Evolutionary conservation across 2,113 vertebrate species (phyloP).

Genomic region (Spermophilus dauricus): DNA sequence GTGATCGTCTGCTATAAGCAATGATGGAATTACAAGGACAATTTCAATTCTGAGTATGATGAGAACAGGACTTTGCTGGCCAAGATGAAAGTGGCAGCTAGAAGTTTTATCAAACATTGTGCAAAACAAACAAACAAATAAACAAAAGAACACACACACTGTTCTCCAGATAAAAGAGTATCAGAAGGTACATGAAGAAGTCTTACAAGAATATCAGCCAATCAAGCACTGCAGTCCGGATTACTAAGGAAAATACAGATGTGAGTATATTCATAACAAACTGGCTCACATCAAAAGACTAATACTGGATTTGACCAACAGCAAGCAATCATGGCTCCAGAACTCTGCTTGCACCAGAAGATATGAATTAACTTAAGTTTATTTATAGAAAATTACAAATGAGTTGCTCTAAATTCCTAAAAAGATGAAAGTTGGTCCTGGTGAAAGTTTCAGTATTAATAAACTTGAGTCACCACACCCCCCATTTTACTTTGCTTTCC

Average conservation of each 20-base stretch:
- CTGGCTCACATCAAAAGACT: slow-evolving; percentile 95
- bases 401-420: slow-evolving; percentile 83
- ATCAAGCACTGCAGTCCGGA: slow-evolving; percentile 93
- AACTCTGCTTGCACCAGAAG: slow-evolving; percentile 67
- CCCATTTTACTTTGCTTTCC: slow-evolving; percentile 79
- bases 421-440: slow-evolving; percentile 80
- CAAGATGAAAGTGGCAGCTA: slow-evolving; percentile 90
- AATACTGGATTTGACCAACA: slow-evolving; percentile 93
- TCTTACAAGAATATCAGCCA: slow-evolving; percentile 93
- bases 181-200: slow-evolving; percentile 93
- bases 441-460: slow-evolving; percentile 86
- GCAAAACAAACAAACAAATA: slow-evolving; percentile 79
- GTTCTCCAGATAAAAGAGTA: slow-evolving; percentile 92
- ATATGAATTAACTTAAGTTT: slow-evolving; percentile 86
- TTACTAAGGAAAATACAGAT: slow-evolving; percentile 94
- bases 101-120: slow-evolving; percentile 90
- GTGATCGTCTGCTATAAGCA: slow-evolving; percentile 92
- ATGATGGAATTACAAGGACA: slow-evolving; percentile 93
- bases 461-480: slow-evolving; percentile 76
- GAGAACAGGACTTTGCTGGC: slow-evolving; percentile 93
- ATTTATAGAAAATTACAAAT: slow-evolving; percentile 88
- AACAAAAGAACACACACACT: slow-evolving; percentile 61
- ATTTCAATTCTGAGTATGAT: slow-evolving; percentile 94
- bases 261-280: slow-evolving; percentile 95
- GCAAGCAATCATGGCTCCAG: slow-evolving; percentile 89